Conservation (phyloP, 1,140 invertebrate genomes). For the Prorops nasuta region DNA sequence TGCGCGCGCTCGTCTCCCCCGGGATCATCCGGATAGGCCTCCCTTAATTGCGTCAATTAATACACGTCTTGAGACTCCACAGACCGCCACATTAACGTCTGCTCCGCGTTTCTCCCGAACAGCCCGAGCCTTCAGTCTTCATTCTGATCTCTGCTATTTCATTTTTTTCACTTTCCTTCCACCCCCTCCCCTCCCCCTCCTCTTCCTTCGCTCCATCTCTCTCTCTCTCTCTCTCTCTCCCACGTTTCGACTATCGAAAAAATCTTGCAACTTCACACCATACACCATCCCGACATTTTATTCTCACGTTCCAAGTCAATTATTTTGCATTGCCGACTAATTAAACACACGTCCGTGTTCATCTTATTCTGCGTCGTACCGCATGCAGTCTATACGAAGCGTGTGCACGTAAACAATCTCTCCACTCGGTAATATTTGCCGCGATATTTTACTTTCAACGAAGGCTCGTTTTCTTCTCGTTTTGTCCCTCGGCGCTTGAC, state of each 20-base stretch:
- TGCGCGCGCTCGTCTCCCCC: constrained; percentile 20
- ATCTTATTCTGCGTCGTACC: too few relatives aligned
- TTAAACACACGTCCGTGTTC: too few relatives aligned
- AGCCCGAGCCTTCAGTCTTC: constrained; percentile 3
- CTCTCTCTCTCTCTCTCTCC: constrained; percentile 2
- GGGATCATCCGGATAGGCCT: constrained; percentile 21
- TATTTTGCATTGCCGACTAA: too few relatives aligned
- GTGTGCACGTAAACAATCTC: too few relatives aligned
- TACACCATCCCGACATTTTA: too few relatives aligned
- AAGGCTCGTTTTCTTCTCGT: too few relatives aligned
- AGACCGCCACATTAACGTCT: constrained; percentile 10
- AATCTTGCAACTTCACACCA: not conserved
- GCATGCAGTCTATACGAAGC: too few relatives aligned
- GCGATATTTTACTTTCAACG: too few relatives aligned
- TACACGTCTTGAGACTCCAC: constrained; percentile 22
- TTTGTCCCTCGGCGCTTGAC: too few relatives aligned
- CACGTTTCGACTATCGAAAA: not conserved
- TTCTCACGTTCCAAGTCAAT: too few relatives aligned
- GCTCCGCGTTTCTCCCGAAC: constrained; percentile 15
- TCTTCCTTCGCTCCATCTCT: not conserved
- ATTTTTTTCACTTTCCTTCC: not conserved
- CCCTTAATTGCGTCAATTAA: constrained; percentile 42
- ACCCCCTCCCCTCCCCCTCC: not conserved
- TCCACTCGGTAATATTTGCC: too few relatives aligned
- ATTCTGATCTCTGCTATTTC: not conserved